phyloP scores from a whole-genome alignment of 2,113 vertebrate species.

The Brachyistius frenatus region DNA sequence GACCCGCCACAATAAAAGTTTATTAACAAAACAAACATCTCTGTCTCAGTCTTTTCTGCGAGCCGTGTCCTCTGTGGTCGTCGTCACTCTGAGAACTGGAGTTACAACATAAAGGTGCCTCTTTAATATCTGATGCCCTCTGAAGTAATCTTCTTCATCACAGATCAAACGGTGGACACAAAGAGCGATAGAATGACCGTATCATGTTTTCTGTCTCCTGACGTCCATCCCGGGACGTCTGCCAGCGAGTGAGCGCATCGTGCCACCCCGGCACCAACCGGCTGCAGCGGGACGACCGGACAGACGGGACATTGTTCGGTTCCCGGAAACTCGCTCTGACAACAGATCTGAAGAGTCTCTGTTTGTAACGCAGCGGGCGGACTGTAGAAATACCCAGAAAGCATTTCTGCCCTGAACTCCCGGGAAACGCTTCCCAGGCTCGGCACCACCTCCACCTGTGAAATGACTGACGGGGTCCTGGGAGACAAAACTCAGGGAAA shows the following conservation, averaged over 20 bases:
- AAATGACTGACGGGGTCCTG: neutral
- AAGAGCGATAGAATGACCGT: conserved; percentile 28
- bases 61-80: no score
- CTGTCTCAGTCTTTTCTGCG: no score
- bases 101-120: no score
- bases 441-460: neutral
- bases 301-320: conserved; percentile 72
- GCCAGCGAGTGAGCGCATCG: conserved; percentile 43
- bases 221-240: conserved; percentile 41
- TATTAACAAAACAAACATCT: no score
- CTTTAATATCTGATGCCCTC: no score
- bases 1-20: no score
- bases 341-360: conserved; percentile 8
- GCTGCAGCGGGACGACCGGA: conserved; percentile 32
- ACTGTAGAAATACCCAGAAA: neutral
- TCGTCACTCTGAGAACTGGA: no score
- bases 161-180: conserved; percentile 23
- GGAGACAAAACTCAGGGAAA: neutral
- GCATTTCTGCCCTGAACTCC: neutral
- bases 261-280: conserved; percentile 64
- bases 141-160: neutral
- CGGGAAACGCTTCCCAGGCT: neutral
- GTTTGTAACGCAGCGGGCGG: neutral
- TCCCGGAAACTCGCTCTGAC: conserved; percentile 19
- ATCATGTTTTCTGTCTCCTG: conserved; percentile 21